Conservation (phyloP, 1,140 invertebrate species). For the Halyomorpha halys region DNA sequence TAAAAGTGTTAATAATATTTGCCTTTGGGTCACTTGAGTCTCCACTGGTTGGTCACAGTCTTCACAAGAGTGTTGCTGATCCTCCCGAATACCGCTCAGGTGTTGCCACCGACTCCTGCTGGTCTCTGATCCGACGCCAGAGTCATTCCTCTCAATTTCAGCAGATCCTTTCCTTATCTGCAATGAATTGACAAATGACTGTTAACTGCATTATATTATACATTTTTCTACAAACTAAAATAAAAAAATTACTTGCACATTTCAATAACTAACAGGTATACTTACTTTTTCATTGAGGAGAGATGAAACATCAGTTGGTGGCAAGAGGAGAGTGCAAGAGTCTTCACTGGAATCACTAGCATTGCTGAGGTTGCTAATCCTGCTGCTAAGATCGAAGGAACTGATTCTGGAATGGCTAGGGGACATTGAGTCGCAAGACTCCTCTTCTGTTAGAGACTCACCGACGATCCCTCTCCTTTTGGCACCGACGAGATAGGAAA, state of each 20-base stretch:
- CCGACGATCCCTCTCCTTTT: conserved; percentile 54
- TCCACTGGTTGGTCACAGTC: conserved; percentile 66
- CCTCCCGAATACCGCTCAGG: conserved; percentile 37
- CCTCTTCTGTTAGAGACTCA: conserved; percentile 39
- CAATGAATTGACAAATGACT: background rate
- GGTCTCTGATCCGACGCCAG: conserved; percentile 85
- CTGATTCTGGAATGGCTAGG: conserved; percentile 27
- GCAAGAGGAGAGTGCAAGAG: conserved; percentile 48
- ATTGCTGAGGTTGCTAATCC: conserved; percentile 45
- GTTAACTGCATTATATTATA: too few relatives aligned
- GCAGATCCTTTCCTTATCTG: conserved; percentile 37
- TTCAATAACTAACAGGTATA: background rate
- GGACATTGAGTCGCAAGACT: conserved; percentile 13
- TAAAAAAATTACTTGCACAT: too few relatives aligned
- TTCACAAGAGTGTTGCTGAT: conserved; percentile 51
- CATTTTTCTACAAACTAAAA: too few relatives aligned
- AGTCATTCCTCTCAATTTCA: conserved; percentile 80
- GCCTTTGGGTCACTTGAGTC: conserved; percentile 53
- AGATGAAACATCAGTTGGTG: conserved; percentile 30
- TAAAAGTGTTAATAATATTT: conserved; percentile 24
- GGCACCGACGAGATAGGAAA: conserved; percentile 77
- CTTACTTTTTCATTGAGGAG: conserved; percentile 28
- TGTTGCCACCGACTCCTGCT: conserved; percentile 61
- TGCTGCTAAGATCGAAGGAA: conserved; percentile 42
- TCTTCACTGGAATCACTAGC: conserved; percentile 58